Base-by-base conservation (phyloP, 2,113 vertebrate species). In the Ceyx melanurus region DNA sequence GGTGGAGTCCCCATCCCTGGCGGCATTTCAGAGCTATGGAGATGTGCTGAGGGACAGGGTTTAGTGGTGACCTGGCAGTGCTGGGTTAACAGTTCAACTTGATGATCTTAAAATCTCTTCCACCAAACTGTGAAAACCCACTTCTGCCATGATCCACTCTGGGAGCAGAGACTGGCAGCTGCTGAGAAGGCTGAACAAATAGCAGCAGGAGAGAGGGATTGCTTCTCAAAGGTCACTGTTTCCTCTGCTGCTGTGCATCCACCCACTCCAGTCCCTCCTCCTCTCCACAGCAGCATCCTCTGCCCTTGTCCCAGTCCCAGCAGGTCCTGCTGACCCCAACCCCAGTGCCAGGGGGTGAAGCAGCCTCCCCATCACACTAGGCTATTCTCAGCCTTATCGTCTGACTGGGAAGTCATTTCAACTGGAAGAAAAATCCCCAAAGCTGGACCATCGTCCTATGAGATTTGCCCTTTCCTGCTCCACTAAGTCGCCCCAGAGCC, bases 201-300 rank as follows among this genome's bases (percentile, higher is more conserved):
- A 94, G 83, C 95, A 92, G 83, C 1, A 0, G 68, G 65, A 2
- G 5, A 90, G 77, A 68, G 42, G 33, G 4, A 60, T 58, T 40
- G 37, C 91, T 92, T 46, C 83, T 71, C 51, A 94, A 95, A 94
- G 86, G 91, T 95, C 94, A 90, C 37, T 1, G 6, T 80, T 90
- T 94, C 87, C 82, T 66, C 79, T 1, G 2, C 86, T 16, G 20
- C 84, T 81, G 33, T n/a, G 68, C 82, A 37, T 42, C 61, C 17
- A 2, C 57, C 67, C 25, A 0, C 60, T 61, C 8, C 11, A 1
- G 13, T 31, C 54, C 62, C 17, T 53, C 18, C 76, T 76, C 57
- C 51, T 22, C 48, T 54, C 33, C 82, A 33, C 29, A 3, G 53
- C 81, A 76, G 62, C 67, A 72, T 58, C 77, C 77, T 48, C 88